A percentile compares a stretch with the other conserved stretches of the same genome.
These are phyloP conservation scores for Myotis yumanensis DNA, from an alignment of 2,113 vertebrate genomes.

Conservation along the genomic window DNA sequence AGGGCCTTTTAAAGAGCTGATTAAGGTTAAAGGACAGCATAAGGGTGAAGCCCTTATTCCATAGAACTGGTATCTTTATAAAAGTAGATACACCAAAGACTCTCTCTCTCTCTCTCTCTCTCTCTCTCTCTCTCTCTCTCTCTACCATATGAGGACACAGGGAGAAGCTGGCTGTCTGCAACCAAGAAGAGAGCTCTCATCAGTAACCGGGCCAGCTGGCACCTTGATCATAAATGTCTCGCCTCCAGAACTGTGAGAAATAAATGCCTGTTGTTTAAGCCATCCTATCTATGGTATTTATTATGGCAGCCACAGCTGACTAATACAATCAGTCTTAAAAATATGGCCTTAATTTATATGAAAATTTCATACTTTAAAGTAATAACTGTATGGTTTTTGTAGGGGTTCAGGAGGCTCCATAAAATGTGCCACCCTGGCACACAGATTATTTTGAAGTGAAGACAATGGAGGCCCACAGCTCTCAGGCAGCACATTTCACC, in stretches of 20 bases:
- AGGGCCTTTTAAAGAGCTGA: background rate
- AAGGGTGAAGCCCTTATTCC: background rate
- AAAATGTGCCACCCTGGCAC: background rate
- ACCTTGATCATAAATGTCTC: background rate
- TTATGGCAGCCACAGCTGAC: background rate
- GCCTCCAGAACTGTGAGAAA: background rate
- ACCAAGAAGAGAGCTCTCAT: background rate
- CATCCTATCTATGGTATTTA: background rate
- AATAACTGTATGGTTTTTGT: background rate
- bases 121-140: background rate
- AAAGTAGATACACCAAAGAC: background rate
- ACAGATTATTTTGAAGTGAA: background rate
- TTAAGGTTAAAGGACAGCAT: background rate
- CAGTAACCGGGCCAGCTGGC: background rate
- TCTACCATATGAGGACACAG: background rate
- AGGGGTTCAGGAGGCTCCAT: background rate
- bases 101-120: background rate
- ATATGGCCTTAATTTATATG: background rate
- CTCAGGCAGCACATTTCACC: background rate
- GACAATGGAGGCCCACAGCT: background rate
- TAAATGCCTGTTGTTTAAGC: background rate
- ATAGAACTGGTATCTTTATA: background rate
- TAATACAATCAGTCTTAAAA: conserved; percentile 24
- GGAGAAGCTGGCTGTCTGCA: background rate
- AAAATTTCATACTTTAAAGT: conserved; percentile 15